phyloP scores from a whole-genome alignment of 2,797 vertebrate genomes.

The Netta rufina region DNA sequence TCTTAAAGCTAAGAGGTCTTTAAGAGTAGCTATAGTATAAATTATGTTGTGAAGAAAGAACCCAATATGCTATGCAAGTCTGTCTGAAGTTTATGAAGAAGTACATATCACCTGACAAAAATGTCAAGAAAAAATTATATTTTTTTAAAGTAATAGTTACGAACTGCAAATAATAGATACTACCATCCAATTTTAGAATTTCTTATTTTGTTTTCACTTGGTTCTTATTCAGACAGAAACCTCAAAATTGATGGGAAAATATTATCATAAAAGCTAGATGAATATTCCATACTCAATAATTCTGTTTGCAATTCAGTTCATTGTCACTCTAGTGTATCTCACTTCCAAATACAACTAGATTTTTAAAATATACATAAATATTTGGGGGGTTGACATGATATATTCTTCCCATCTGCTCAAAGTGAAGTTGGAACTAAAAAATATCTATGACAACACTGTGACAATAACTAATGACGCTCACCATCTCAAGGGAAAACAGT shows the following conservation, averaged over 20 bases:
- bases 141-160: too few relatives aligned
- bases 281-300: not conserved
- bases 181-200: not conserved
- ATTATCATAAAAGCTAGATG: not conserved
- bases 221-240: not conserved
- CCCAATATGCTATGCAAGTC: too few relatives aligned
- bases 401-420: constrained; percentile 54
- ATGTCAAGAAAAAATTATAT: too few relatives aligned
- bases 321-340: not conserved
- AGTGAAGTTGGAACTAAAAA: constrained; percentile 50
- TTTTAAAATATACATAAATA: constrained; percentile 27
- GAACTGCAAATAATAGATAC: too few relatives aligned
- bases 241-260: not conserved
- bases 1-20: too few relatives aligned
- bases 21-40: too few relatives aligned
- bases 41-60: too few relatives aligned
- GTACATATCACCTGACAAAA: too few relatives aligned
- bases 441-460: constrained; percentile 12
- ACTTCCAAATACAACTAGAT: not conserved
- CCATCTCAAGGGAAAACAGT: not conserved
- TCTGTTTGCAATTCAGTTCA: not conserved
- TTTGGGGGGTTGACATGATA: not conserved
- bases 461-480: constrained; percentile 30
- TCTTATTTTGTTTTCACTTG: not conserved
- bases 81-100: too few relatives aligned